phyloP scores from a whole-genome alignment of 2,113 vertebrate species.

The Naja naja region DNA sequence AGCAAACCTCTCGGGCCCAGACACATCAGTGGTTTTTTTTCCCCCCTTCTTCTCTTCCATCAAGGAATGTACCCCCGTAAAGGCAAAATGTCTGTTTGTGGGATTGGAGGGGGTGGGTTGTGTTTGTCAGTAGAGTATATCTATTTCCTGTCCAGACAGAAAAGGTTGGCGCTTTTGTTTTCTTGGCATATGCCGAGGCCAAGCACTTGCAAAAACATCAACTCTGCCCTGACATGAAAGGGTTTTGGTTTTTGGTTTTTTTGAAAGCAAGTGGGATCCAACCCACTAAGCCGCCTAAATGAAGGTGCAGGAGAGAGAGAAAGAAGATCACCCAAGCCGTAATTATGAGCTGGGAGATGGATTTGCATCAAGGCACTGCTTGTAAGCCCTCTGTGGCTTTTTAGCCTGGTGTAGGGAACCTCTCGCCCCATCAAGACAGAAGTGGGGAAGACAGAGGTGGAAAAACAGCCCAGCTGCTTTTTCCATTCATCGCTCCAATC shows the following conservation, averaged over 20 bases:
- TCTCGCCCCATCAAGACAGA: neutral
- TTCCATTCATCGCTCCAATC: neutral
- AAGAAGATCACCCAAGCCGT: neutral
- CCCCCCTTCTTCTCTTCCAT: neutral
- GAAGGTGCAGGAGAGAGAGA: no score
- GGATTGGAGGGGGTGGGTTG: neutral
- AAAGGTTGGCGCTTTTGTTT: conserved; percentile 22
- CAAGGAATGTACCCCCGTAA: conserved; percentile 20
- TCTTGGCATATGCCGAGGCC: neutral
- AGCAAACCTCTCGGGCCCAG: neutral
- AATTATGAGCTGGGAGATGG: neutral
- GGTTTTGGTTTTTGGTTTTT: no score
- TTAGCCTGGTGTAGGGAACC: neutral
- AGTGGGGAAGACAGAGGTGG: neutral
- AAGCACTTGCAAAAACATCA: conserved; percentile 30
- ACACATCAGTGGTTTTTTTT: fast-evolving
- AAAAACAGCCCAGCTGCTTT: neutral
- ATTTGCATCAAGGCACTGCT: neutral
- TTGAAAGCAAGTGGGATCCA: neutral
- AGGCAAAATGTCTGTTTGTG: neutral
- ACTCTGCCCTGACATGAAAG: neutral
- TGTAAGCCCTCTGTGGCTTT: neutral
- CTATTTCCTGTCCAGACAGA: conserved; percentile 46
- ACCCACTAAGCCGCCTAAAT: conserved; percentile 26
- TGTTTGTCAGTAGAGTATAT: neutral